Evolutionary conservation across 2,113 vertebrate genomes (phyloP).

Genomic region (Protomyctophum bolini): DNA sequence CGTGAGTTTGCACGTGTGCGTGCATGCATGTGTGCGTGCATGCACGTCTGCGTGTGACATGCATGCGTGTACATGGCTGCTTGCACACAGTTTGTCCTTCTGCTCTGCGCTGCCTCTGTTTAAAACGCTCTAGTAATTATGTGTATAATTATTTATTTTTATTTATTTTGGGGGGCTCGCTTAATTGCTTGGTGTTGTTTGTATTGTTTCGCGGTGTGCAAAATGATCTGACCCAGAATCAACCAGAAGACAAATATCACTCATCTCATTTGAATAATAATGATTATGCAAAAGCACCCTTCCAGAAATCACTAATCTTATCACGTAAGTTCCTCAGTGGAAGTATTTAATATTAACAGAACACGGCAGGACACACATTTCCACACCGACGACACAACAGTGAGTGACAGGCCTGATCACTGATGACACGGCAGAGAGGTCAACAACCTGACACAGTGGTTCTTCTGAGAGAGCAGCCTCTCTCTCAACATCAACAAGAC

Average conservation of each 20-base stretch:
- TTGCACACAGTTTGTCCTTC: constrained; percentile 17
- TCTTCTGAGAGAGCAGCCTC: too few relatives aligned
- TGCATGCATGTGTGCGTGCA: constrained; percentile 6
- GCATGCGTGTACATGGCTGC: constrained; percentile 11
- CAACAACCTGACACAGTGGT: not conserved
- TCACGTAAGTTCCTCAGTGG: not conserved
- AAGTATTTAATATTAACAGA: too few relatives aligned
- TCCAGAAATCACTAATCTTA: not conserved
- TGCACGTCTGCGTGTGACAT: constrained; percentile 10
- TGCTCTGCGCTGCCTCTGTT: constrained; percentile 29
- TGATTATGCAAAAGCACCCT: not conserved
- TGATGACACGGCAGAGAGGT: not conserved
- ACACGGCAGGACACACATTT: not conserved
- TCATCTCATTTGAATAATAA: constrained; percentile 1
- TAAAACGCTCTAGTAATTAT: not conserved
- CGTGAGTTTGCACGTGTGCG: not conserved
- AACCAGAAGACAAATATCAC: constrained; percentile 18
- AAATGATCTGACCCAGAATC: constrained; percentile 30
- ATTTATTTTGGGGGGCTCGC: constrained; percentile 14
- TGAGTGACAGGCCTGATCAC: too few relatives aligned
- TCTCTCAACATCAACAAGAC: not conserved
- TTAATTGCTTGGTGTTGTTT: not conserved
- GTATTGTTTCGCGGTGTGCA: not conserved
- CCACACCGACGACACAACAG: not conserved
- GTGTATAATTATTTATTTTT: not conserved